Conservation (phyloP, 2,888 invertebrate species). For the Ophraella communa region DNA sequence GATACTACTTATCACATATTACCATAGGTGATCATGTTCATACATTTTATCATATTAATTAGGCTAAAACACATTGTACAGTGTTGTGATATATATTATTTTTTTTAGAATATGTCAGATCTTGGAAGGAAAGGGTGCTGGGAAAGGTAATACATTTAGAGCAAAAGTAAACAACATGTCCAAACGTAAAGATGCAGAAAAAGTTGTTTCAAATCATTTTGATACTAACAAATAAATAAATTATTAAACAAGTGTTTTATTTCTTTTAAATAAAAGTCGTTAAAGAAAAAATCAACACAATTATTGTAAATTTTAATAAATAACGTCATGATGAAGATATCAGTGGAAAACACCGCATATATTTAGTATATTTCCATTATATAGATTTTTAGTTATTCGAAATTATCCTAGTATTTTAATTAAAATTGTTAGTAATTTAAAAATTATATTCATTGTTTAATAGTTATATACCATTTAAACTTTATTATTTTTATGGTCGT, state of each 20-base stretch:
- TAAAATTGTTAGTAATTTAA: neutral
- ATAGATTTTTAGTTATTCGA: neutral
- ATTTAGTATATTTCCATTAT: neutral
- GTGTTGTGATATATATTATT: too few relatives aligned
- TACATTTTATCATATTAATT: too few relatives aligned
- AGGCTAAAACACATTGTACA: too few relatives aligned
- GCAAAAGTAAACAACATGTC: slow-evolving; percentile 76
- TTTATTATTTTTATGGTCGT: neutral
- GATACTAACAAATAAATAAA: neutral
- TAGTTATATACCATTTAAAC: neutral
- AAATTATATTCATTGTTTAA: too few relatives aligned
- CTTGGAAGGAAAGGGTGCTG: slow-evolving; percentile 79
- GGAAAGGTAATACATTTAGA: slow-evolving; percentile 75
- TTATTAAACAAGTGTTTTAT: neutral
- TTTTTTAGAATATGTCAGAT: slow-evolving; percentile 69
- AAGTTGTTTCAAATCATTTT: slow-evolving; percentile 36
- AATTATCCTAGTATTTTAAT: neutral
- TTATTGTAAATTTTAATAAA: neutral
- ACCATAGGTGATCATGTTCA: too few relatives aligned
- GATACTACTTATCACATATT: too few relatives aligned
- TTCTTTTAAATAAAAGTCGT: neutral
- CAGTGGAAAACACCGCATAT: neutral
- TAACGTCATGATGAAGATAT: neutral
- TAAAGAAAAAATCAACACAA: neutral
- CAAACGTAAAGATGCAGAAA: slow-evolving; percentile 70